Conservation (phyloP, 1,140 invertebrate genomes). For the Oryzaephilus surinamensis region DNA sequence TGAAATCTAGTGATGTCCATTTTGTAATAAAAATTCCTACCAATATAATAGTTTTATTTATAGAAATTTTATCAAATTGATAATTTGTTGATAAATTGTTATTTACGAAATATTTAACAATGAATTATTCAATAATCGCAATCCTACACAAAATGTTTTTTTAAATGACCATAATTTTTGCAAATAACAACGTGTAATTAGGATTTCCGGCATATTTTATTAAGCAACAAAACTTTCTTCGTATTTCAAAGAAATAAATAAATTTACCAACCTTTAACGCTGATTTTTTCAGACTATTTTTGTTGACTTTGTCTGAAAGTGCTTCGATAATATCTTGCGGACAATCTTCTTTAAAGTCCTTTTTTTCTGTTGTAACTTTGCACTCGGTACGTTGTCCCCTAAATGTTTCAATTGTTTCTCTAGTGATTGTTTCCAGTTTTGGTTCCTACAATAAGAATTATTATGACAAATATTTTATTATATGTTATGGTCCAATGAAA, state of each 20-base stretch:
- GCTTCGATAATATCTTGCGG: conserved; percentile 25
- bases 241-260: background rate
- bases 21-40: too few relatives aligned
- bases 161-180: too few relatives aligned
- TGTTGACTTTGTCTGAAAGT: conserved; percentile 28
- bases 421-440: conserved; percentile 43
- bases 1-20: too few relatives aligned
- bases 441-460: conserved; percentile 27
- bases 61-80: too few relatives aligned
- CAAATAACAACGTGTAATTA: too few relatives aligned
- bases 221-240: too few relatives aligned
- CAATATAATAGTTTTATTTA: too few relatives aligned
- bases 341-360: conserved; percentile 33
- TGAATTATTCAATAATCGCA: too few relatives aligned
- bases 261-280: conserved; percentile 9
- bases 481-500: background rate
- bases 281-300: conserved; percentile 31
- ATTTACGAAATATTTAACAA: too few relatives aligned
- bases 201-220: too few relatives aligned
- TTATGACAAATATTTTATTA: background rate
- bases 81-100: too few relatives aligned
- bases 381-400: conserved; percentile 44
- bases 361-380: conserved; percentile 47
- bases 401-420: conserved; percentile 50
- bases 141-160: too few relatives aligned